Evolutionary conservation across 2,797 vertebrate species (phyloP), one percentile per base, ranked within the genome.

Genomic region (Molothrus ater): DNA sequence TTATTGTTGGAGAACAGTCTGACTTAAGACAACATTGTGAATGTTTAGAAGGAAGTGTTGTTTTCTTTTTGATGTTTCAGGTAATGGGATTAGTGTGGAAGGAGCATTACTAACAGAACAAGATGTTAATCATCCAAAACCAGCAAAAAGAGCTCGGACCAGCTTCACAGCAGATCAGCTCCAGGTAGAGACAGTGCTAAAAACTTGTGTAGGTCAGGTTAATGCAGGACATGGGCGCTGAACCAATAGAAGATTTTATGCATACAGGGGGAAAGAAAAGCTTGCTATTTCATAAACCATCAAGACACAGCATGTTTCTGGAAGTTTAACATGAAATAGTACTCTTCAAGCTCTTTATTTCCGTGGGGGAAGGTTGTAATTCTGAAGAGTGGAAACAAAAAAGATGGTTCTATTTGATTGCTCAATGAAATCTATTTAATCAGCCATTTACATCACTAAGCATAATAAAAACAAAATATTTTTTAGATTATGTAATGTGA

Each of bases 81-180:
- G 99, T 90, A 99, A 97, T 97, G 98, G 98, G 51, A 98, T 99
- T 47, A 99, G 98, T 43, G 98, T 99, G 97, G 99, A 99, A 97
- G 99, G 99, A 28, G 98, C 98, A 5, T 93, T 99, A 85, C 98
- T 99, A 91, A 98, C 99, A 45, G 99, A 99, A 34, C 99, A 99
- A 97, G 99, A 99, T 88, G 97, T 99, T 61, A 99, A 98, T 96
- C 99, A 99, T 93, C 99, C 99, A 21, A 99, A 99, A 95, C 99
- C 99, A 94, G 99, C 99, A 76, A 99, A 99, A 97, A 98, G 99
- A 98, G 99, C 99, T n/a, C 98, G 99, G 96, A 99, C 99, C 96
- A 99, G 99, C 97, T 99, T 99, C 98, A 99, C 99, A 7, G 98
- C 99, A 17, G 99, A 99, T 95, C 99, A 99, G 32, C 98, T 99